Base-by-base conservation (phyloP, 2,113 vertebrate species). In the Pitta sordida region DNA sequence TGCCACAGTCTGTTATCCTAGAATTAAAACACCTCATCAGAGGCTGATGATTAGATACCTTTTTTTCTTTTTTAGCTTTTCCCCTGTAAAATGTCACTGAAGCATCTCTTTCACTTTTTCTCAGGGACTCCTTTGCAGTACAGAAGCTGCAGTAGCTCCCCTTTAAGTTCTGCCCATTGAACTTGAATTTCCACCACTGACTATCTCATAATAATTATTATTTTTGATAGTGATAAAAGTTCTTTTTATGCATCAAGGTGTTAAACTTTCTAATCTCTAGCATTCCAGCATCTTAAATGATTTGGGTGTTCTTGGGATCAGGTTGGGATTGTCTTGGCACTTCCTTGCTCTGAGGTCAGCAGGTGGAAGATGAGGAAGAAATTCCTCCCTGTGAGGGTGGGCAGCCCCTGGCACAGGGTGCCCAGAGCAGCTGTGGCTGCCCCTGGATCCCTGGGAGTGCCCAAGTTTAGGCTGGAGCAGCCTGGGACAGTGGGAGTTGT, bases 321-420 rank as follows among this genome's bases (percentile, higher is more conserved):
- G 26, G 19, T 10, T 46, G 44, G 44, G 44, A 21, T 46, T 46
- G 44, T 19, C 23, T 59, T 39, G 26, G 37, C 37, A 39, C 8
- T 24, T 0, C 29, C 34, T 63, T 4, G 2, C 24, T 59, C 19
- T 0, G 0, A 5, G 34, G 14, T 39, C 22, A 30, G 10, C 3
- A 0, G 5, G 10, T 5, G 29, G 37, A 39, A 52, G 37, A 21
- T 44, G 1, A 15, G 59, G 34, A 55, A 24, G 67, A 36, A 74
- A 53, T 23, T 7, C 14, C 10, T 63, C 52, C 7, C 34, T 67
- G 15, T 5, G 30, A 41, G 22, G 17, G 5, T 36, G 52, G 8
- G 3, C 13, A 39, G 59, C 6, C 4, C 6, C n/a, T 39, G 65
- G 29, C 37, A 32, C 2, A 23, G 39, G 37, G 2, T 73, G 15